These are phyloP conservation scores for Tortrix viridana DNA, from an alignment of 2,888 invertebrate genomes.

Conservation along the genomic window DNA sequence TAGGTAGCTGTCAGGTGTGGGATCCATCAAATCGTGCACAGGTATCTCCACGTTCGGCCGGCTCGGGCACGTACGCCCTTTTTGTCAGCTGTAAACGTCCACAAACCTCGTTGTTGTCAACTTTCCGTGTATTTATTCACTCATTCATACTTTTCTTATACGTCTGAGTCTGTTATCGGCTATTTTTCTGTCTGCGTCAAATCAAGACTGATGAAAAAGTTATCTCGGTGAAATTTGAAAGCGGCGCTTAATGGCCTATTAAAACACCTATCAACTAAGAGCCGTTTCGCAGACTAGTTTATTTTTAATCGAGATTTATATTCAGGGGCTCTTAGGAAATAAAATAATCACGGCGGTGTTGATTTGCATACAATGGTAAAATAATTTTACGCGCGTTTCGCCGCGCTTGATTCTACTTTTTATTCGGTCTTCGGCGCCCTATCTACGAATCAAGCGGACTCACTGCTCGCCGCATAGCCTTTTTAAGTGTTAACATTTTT, in stretches of 20 bases:
- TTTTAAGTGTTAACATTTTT: slow-evolving; percentile 80
- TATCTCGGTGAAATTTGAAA: slow-evolving; percentile 28
- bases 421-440: slow-evolving; percentile 80
- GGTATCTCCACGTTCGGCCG: slow-evolving; percentile 64
- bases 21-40: slow-evolving; percentile 64
- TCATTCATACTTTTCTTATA: slow-evolving; percentile 70
- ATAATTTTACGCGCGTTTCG: slow-evolving; percentile 85
- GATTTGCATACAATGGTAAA: slow-evolving; percentile 85
- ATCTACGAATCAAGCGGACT: slow-evolving; percentile 81
- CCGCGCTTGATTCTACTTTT: slow-evolving; percentile 83
- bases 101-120: slow-evolving; percentile 66
- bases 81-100: slow-evolving; percentile 69
- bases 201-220: slow-evolving; percentile 26
- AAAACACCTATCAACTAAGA: slow-evolving; percentile 70
- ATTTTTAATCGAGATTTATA: slow-evolving; percentile 81
- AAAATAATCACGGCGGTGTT: slow-evolving; percentile 81
- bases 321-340: slow-evolving; percentile 80
- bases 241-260: slow-evolving; percentile 44
- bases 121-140: slow-evolving; percentile 69
- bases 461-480: slow-evolving; percentile 62
- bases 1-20: slow-evolving; percentile 53
- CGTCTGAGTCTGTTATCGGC: slow-evolving; percentile 46
- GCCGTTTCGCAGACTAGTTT: slow-evolving; percentile 63
- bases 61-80: slow-evolving; percentile 63
- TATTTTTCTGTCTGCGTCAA: slow-evolving; percentile 32